A percentile compares a stretch with the other conserved stretches of the same genome.
These are phyloP conservation scores for Pteria penguin DNA, from an alignment of 2,888 invertebrate genomes.

Conservation along the genomic window DNA sequence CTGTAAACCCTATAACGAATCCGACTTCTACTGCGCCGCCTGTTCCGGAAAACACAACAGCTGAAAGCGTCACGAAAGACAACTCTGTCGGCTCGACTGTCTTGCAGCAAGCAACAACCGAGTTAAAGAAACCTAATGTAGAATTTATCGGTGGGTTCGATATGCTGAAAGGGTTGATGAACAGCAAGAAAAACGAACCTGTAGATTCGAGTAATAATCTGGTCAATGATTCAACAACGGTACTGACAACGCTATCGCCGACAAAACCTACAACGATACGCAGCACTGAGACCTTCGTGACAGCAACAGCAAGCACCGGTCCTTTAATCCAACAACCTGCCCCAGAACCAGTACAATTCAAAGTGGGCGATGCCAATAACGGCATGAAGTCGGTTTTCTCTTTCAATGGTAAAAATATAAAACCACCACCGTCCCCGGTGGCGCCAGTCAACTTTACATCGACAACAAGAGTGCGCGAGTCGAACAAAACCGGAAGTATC, in stretches of 20 bases:
- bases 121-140: neutral
- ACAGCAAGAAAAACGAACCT: neutral
- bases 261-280: neutral
- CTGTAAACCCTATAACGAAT: neutral
- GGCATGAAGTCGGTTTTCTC: neutral
- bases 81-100: neutral
- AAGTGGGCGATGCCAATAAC: neutral
- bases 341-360: neutral
- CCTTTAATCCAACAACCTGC: neutral
- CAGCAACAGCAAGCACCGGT: neutral
- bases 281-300: neutral
- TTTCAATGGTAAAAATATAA: neutral
- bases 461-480: neutral
- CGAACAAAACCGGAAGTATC: neutral
- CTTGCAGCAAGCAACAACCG: neutral
- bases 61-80: neutral
- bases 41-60: neutral
- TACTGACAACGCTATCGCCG: neutral
- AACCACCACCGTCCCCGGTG: neutral
- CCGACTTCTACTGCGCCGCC: neutral
- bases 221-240: neutral
- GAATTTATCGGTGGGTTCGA: neutral
- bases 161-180: neutral
- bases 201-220: neutral
- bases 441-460: neutral